Conservation (phyloP, 2,797 vertebrate genomes). For the Champsocephalus gunnari region DNA sequence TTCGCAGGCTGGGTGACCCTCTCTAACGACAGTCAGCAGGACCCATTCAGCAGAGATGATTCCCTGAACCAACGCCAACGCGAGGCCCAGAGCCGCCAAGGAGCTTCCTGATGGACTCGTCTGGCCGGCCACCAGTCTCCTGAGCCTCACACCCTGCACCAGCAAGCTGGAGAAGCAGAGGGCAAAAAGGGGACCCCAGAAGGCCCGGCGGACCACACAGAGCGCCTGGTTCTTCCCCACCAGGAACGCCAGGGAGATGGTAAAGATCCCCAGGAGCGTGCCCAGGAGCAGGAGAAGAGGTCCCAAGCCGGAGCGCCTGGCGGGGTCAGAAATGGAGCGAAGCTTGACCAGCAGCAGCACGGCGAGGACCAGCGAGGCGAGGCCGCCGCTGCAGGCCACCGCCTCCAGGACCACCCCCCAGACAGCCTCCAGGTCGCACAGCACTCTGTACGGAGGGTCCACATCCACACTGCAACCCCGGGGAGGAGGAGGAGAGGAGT, state of each 20-base stretch:
- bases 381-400: constrained; percentile 89
- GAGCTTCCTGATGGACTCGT: constrained; percentile 83
- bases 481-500: constrained; percentile 87
- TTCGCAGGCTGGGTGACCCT: constrained; percentile 91
- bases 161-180: constrained; percentile 96
- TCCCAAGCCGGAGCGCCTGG: constrained; percentile 90
- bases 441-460: constrained; percentile 89
- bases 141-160: constrained; percentile 91
- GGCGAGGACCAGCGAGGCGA: constrained; percentile 90
- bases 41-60: constrained; percentile 96
- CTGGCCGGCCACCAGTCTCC: constrained; percentile 88
- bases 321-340: constrained; percentile 90
- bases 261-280: constrained; percentile 92
- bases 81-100: constrained; percentile 88
- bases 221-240: constrained; percentile 91
- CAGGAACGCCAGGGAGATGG: constrained; percentile 93
- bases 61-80: constrained; percentile 92
- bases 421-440: constrained; percentile 95
- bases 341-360: constrained; percentile 89
- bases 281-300: constrained; percentile 93
- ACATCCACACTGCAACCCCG: constrained; percentile 92
- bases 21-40: constrained; percentile 92
- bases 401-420: constrained; percentile 98
- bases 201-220: constrained; percentile 91
- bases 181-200: constrained; percentile 95